Percentiles rank a stretch among this genome's conserved stretches.
Evolutionary conservation across 2,797 vertebrate species (phyloP).

Genomic region (Enteromius argenteus): DNA sequence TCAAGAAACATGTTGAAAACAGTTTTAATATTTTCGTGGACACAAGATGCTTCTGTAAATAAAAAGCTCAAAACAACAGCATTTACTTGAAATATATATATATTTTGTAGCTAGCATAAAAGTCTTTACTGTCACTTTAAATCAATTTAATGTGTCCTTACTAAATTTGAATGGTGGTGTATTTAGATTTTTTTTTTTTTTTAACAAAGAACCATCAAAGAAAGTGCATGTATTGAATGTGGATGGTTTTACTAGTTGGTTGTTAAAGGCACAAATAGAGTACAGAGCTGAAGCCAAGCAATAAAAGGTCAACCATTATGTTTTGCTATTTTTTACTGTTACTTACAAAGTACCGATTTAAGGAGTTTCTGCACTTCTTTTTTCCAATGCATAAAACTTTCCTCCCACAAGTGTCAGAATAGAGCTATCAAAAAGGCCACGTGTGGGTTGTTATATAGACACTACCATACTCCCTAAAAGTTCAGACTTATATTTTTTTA

Average conservation of each 20-base stretch:
- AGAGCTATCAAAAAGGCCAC: background rate
- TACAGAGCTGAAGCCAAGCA: slow-evolving; percentile 13
- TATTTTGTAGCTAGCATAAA: background rate
- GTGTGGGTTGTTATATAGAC: background rate
- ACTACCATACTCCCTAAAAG: background rate
- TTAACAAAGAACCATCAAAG: background rate
- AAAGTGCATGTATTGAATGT: background rate
- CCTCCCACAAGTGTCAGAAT: background rate
- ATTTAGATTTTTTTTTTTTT: background rate
- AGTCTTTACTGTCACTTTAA: background rate
- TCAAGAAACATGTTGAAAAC: background rate
- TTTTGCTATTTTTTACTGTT: slow-evolving; percentile 6
- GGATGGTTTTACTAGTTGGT: background rate
- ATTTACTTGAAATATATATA: background rate
- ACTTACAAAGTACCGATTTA: background rate
- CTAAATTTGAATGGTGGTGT: background rate
- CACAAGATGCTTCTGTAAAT: background rate
- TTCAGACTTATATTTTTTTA: background rate
- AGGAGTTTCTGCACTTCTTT: background rate
- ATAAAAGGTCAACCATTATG: background rate
- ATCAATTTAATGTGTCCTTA: background rate
- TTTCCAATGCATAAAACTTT: background rate
- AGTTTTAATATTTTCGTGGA: background rate
- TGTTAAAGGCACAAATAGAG: background rate
- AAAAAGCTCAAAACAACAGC: background rate